Base-by-base conservation (phyloP, 2,113 vertebrate species). In the Vulpes ferrilata region DNA sequence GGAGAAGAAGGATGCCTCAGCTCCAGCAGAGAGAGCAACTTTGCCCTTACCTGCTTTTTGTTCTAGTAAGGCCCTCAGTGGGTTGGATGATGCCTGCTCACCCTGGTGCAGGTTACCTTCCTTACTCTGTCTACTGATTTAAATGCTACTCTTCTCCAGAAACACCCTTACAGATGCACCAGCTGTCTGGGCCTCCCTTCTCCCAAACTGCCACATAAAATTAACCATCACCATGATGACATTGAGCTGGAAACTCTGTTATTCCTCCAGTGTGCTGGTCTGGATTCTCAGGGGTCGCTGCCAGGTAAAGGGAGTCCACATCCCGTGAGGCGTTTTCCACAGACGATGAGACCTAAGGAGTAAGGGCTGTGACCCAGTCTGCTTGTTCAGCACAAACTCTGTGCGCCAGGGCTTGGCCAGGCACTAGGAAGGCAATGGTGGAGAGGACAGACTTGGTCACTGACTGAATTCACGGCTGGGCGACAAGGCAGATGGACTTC, bases 71-170 rank as follows among this genome's bases (percentile, higher is more conserved):
- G 60, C 30, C 65, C 59, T 93, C 38, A 11, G 1, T 59, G 9
- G 57, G 35, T 35, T 76, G 48, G 11, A 48, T 65, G 25, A n/a
- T 65, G 38, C 59, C 30, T 35, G 88, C 13, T 64, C 48, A 19
- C 12, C 1, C 30, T 38, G 59, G 35, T 35, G 27, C 82, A 25
- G 30, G 67, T n/a, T 17, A 25, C 59, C 57, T 51, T 74, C 51
- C 57, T 55, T 11, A 80, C 76, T 48, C 30, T 74, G 27, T 82
- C 76, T 76, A 92, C 55, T 27, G 15, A 87, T 65, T 93, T 85
- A 93, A 76, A 88, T 35, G 67, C 59, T 83, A 38, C 51, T 76
- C 65, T 92, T n/a, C 19, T 85, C 74, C 76, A 93, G 55, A 95
- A 81, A 80, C 13, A 55, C 57, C 74, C 83, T 95, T 35, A 81